A percentile compares a stretch with the other conserved stretches of the same genome.
These are phyloP conservation scores for Porites divaricata DNA, from an alignment of 92 coral and sea anemone species.

Conservation along the genomic window DNA sequence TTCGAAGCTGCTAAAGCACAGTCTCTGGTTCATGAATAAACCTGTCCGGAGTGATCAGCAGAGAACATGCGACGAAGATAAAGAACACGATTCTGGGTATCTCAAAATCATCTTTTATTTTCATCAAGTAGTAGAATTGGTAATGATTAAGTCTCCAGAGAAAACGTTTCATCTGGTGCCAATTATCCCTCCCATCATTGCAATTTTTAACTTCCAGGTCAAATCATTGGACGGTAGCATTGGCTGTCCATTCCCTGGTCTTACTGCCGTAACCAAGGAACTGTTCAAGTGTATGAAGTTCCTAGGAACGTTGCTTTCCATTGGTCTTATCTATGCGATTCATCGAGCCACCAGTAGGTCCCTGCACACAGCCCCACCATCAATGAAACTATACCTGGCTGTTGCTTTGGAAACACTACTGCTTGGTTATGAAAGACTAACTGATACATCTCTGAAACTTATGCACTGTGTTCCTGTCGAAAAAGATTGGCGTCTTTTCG, in stretches of 20 bases:
- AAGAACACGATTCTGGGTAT: constrained; percentile 23
- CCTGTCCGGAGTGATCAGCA: too few species aligned
- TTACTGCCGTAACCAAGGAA: constrained; percentile 48
- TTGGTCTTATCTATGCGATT: constrained; percentile 15
- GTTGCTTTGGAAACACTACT: constrained; percentile 40
- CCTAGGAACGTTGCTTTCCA: constrained; percentile 22
- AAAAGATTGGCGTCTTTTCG: constrained; percentile 30
- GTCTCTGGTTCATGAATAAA: constrained; percentile 18
- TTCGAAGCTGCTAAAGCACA: too few species aligned
- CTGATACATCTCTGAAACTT: constrained; percentile 49
- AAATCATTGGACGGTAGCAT: constrained; percentile 11
- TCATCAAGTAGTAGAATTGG: constrained; percentile 24
- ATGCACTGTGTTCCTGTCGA: constrained; percentile 45
- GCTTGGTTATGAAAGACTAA: constrained; percentile 53
- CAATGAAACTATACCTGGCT: constrained; percentile 21
- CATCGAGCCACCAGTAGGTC: constrained; percentile 13
- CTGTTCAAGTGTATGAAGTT: constrained; percentile 41
- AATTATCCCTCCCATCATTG: constrained; percentile 21
- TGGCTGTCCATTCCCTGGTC: constrained; percentile 61
- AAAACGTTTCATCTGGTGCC: not conserved
- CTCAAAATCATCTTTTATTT: constrained; percentile 29
- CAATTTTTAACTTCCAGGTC: constrained; percentile 42
- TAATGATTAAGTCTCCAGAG: constrained; percentile 25
- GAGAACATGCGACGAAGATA: not conserved
- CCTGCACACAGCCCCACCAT: constrained; percentile 1